Conservation (phyloP, 2,888 invertebrate genomes). For the Hyposoter dolosus region DNA sequence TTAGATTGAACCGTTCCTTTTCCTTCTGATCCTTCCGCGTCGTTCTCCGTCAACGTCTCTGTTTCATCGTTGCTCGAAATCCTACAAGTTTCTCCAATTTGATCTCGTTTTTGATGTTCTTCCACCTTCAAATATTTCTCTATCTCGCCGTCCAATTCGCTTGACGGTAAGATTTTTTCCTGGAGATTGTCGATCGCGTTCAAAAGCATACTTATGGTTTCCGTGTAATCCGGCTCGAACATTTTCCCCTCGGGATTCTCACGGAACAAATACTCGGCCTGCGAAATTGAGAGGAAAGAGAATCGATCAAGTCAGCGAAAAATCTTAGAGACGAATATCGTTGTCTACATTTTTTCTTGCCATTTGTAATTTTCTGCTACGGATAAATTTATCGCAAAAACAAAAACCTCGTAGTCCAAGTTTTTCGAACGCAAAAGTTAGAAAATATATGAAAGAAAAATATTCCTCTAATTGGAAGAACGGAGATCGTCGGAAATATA, state of each 20-base stretch:
- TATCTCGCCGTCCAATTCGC: slow-evolving; percentile 63
- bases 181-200: slow-evolving; percentile 85
- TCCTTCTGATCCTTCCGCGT: not conserved
- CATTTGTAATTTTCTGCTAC: not conserved
- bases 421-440: not conserved
- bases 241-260: slow-evolving; percentile 90
- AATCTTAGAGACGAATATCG: not conserved
- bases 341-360: not conserved
- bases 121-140: slow-evolving; percentile 59
- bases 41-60: slow-evolving; percentile 62
- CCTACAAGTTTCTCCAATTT: slow-evolving; percentile 34
- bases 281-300: slow-evolving; percentile 18
- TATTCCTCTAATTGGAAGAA: not conserved
- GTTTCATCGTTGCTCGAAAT: slow-evolving; percentile 55
- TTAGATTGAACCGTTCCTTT: not conserved
- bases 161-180: slow-evolving; percentile 76
- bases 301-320: not conserved
- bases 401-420: not conserved
- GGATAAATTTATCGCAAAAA: not conserved
- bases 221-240: slow-evolving; percentile 89
- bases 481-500: not conserved
- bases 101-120: not conserved
- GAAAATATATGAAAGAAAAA: not conserved
- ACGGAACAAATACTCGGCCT: slow-evolving; percentile 90
- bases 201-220: slow-evolving; percentile 86